Evolutionary conservation across 1,140 invertebrate genomes (phyloP).

Genomic region (Lamellibrachia luymesi): DNA sequence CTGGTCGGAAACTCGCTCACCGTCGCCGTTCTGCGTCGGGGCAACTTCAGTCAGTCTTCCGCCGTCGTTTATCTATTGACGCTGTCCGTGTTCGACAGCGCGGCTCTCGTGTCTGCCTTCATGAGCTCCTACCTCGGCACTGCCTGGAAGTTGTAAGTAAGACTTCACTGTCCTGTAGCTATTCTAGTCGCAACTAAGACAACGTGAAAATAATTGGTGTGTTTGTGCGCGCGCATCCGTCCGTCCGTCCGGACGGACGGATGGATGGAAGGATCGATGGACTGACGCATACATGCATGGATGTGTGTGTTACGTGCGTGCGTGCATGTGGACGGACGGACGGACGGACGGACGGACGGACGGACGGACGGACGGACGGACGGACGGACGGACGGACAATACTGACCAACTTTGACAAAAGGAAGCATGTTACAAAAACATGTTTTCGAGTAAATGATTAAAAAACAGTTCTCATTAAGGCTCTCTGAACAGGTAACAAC

Average conservation of each 20-base stretch:
- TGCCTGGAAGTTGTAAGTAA: background rate
- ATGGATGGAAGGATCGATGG: background rate
- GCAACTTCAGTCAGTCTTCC: background rate
- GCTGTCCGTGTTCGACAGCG: background rate
- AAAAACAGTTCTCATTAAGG: too few relatives aligned
- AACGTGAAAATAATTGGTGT: too few relatives aligned
- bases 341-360: too few relatives aligned
- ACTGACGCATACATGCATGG: background rate
- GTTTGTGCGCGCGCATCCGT: background rate
- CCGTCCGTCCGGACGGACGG: background rate
- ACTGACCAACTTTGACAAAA: too few relatives aligned
- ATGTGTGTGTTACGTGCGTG: background rate
- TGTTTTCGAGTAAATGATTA: too few relatives aligned
- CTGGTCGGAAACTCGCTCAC: background rate
- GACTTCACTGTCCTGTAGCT: too few relatives aligned
- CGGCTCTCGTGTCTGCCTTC: background rate
- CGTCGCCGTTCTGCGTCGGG: background rate
- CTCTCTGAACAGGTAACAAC: too few relatives aligned
- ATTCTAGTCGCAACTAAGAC: too few relatives aligned
- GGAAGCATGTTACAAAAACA: too few relatives aligned
- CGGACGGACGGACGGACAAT: too few relatives aligned
- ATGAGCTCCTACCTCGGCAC: background rate
- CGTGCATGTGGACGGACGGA: background rate
- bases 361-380: too few relatives aligned
- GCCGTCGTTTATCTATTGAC: background rate